A percentile compares a stretch with the other conserved stretches of the same genome.
These are phyloP conservation scores for Polydrusus cervinus DNA, from an alignment of 2,888 invertebrate genomes.

Conservation along the genomic window DNA sequence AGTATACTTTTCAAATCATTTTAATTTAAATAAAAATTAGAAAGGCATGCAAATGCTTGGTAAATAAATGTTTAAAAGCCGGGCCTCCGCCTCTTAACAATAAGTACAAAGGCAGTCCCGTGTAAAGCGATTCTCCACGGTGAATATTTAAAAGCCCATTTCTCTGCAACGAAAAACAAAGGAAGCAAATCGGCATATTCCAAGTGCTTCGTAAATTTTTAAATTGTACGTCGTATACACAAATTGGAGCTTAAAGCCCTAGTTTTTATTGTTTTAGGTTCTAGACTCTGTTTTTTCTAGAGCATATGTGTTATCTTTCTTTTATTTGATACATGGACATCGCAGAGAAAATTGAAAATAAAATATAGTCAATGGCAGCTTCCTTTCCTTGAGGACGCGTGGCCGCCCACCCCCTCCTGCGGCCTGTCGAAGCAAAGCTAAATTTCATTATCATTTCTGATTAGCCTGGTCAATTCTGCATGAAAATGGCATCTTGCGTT, in stretches of 20 bases:
- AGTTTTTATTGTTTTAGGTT: slow-evolving; percentile 44
- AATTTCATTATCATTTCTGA: no score
- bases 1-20: no score
- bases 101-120: slow-evolving; percentile 40
- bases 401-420: no score
- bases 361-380: no score
- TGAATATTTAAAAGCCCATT: slow-evolving; percentile 52
- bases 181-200: slow-evolving; percentile 52
- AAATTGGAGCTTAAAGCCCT: slow-evolving; percentile 45
- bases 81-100: slow-evolving; percentile 22
- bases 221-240: slow-evolving; percentile 44
- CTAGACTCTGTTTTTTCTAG: slow-evolving; percentile 7
- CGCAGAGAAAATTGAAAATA: no score
- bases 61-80: slow-evolving; percentile 25
- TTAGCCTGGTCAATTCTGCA: no score
- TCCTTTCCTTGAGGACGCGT: no score
- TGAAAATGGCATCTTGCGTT: no score
- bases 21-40: slow-evolving; percentile 3
- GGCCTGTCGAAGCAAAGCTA: no score
- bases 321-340: no score
- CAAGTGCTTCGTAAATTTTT: slow-evolving; percentile 54
- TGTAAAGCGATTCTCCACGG: slow-evolving; percentile 40
- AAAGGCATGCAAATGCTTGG: slow-evolving; percentile 20
- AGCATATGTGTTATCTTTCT: background rate
- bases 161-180: slow-evolving; percentile 44